phyloP scores from a whole-genome alignment of 2,113 vertebrate genomes.

The Chascanopsetta lugubris region DNA sequence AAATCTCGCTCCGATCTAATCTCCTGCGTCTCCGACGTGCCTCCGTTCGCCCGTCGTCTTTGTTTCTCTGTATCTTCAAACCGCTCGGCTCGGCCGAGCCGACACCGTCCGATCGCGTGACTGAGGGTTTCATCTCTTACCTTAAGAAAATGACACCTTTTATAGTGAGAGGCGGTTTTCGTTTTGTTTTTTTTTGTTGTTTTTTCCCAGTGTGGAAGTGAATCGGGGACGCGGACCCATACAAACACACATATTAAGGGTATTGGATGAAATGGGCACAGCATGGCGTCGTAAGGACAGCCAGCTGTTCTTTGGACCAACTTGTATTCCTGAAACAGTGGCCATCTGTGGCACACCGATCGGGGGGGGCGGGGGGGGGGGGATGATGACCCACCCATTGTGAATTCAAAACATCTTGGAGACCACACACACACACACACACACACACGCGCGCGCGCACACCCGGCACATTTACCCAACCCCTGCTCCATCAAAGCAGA shows the following conservation, averaged over 20 bases:
- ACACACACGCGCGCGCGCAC: slow-evolving; percentile 15
- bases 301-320: slow-evolving; percentile 73
- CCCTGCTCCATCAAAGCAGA: slow-evolving; percentile 64
- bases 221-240: slow-evolving; percentile 23
- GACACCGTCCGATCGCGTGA: slow-evolving; percentile 42
- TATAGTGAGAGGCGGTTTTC: slow-evolving; percentile 1
- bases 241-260: slow-evolving; percentile 56
- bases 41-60: slow-evolving; percentile 50
- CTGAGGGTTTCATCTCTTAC: slow-evolving; percentile 40
- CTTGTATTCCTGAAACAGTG: slow-evolving; percentile 67
- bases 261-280: slow-evolving; percentile 67
- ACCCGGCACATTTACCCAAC: slow-evolving; percentile 8
- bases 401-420: slow-evolving; percentile 69
- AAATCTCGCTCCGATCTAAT: slow-evolving; percentile 61
- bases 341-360: slow-evolving; percentile 70
- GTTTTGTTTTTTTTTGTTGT: not conserved
- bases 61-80: slow-evolving; percentile 49
- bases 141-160: slow-evolving; percentile 13
- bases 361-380: no score
- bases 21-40: slow-evolving; percentile 53
- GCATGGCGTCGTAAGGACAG: slow-evolving; percentile 61
- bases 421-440: slow-evolving; percentile 52
- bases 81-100: slow-evolving; percentile 20
- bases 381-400: slow-evolving; percentile 56
- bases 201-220: not conserved